Base-by-base conservation (phyloP, 2,797 vertebrate species). In the Crax fasciolata region DNA sequence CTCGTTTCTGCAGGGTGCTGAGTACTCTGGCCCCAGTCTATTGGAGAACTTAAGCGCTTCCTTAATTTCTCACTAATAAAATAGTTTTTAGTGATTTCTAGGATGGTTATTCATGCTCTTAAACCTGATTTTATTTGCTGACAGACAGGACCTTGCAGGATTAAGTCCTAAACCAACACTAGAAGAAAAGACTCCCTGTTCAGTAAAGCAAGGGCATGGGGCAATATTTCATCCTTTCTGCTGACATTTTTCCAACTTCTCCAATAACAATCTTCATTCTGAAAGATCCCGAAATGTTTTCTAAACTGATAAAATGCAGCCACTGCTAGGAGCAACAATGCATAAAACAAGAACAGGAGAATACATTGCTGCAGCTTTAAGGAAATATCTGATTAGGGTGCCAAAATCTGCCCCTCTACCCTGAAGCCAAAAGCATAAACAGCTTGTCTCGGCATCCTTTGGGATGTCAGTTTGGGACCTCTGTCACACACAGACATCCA, bases 111-210 rank as follows among this genome's bases (percentile, higher is more conserved):
- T 95, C 76, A 55, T 59, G 58, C 87, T 93, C 79, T 94, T 87
- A 77, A 86, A 81, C 46, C 79, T 84, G 91, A 96, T 81, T 93
- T 93, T 61, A 10, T 59, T 83, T 86, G 89, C 84, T 96, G 95
- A 96, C 87, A 95, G 94, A 96, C 55, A 78, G 58, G 68, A 67
- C 66, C 76, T 91, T 78, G 84, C 73, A 85, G 90, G 76, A 95
- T 76, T 76, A 68, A 83, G 5, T 79, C 75, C 86, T 85, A 74
- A 92, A 93, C 75, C 62, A 79, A 30, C 58, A 48, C 25, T 43
- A 85, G 73, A 93, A 96, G 84, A 96, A 95, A 96, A 92, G 91
- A 84, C 87, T 87, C 91, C 93, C 92, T 96, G 89, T 95, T 94
- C 32, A 5, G 43, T 35, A 43, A 66, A 71, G 58, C 74, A 85